phyloP scores from a whole-genome alignment of 92 coral and sea anemone genomes.

The Pocillopora grandis region DNA sequence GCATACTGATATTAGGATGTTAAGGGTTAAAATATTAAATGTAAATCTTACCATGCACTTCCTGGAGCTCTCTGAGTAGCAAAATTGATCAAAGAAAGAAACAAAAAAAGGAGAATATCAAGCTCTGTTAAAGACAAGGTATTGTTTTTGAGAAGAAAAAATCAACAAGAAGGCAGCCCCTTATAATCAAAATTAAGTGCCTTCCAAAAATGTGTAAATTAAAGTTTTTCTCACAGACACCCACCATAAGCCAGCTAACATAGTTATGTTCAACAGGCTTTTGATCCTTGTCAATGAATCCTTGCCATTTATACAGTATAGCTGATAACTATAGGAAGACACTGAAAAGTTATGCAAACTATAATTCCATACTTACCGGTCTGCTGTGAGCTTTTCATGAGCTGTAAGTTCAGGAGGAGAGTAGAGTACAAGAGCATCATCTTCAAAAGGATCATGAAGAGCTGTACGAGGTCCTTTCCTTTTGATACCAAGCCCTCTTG shows the following conservation, averaged over 20 bases:
- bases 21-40: not conserved
- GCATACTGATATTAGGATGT: not conserved
- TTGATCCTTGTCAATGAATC: too few relatives aligned
- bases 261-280: too few relatives aligned
- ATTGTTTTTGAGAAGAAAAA: too few relatives aligned
- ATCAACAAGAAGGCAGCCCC: too few relatives aligned
- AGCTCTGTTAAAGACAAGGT: not conserved
- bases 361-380: conserved; percentile 61
- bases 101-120: not conserved
- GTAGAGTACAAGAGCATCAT: conserved; percentile 87
- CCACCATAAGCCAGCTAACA: too few relatives aligned
- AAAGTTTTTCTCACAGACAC: too few relatives aligned
- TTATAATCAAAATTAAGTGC: too few relatives aligned
- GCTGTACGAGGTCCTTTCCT: conserved; percentile 93
- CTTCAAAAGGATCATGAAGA: conserved; percentile 95
- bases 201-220: too few relatives aligned
- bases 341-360: too few relatives aligned
- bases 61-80: conserved; percentile 61
- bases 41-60: conserved; percentile 66
- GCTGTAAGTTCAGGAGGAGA: conserved; percentile 75
- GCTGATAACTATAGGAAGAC: not conserved
- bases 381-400: conserved; percentile 80
- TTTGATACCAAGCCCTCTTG: conserved; percentile 84
- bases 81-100: not conserved
- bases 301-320: not conserved